A percentile compares a stretch with the other conserved stretches of the same genome.
phyloP scores from a whole-genome alignment of 1,140 invertebrate species.

The Artemia franciscana region DNA sequence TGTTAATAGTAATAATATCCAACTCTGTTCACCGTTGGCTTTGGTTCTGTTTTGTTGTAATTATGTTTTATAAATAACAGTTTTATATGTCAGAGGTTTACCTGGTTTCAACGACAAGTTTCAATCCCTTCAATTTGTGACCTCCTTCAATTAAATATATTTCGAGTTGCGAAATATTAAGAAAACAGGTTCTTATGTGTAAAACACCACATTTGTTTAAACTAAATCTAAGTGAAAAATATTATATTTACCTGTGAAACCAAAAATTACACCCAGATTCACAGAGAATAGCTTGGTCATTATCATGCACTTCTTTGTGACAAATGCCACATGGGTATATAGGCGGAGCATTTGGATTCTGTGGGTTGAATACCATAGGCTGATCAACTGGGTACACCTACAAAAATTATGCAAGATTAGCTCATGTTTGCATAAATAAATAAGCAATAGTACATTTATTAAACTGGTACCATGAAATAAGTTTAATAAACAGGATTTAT shows the following conservation, averaged over 20 bases:
- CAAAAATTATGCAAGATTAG: slow-evolving; percentile 11
- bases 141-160: too few species aligned
- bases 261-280: slow-evolving; percentile 98
- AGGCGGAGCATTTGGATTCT: slow-evolving; percentile 90
- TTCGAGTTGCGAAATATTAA: too few species aligned
- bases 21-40: too few species aligned
- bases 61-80: too few species aligned
- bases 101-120: too few species aligned
- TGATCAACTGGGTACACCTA: slow-evolving; percentile 75
- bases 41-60: too few species aligned
- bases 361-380: slow-evolving; percentile 92
- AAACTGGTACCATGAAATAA: background rate
- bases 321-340: slow-evolving; percentile 69
- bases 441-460: background rate
- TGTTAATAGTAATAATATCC: too few species aligned
- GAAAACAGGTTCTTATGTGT: too few species aligned
- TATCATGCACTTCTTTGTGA: slow-evolving; percentile 95
- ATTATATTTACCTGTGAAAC: slow-evolving; percentile 88
- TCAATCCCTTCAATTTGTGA: too few species aligned
- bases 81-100: too few species aligned
- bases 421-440: background rate
- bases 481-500: background rate
- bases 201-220: too few species aligned
- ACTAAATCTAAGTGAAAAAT: too few species aligned
- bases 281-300: slow-evolving; percentile 91